Base-by-base conservation (phyloP, 2,888 invertebrate species). In the Perithous albicinctus region DNA sequence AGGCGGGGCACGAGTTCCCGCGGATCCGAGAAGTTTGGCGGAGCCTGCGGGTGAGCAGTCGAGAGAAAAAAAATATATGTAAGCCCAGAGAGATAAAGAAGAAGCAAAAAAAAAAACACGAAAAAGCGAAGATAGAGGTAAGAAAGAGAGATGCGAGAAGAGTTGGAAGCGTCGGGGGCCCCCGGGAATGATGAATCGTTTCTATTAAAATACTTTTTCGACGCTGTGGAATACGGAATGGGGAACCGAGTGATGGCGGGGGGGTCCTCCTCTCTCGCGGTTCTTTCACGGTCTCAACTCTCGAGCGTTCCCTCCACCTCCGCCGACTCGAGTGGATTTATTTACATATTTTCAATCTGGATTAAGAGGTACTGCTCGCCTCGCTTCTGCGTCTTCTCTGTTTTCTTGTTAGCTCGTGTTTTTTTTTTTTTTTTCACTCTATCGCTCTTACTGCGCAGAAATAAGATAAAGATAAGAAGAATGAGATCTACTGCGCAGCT, bases 321-420 rank as follows among this genome's bases (percentile, higher is more conserved):
- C 78, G 48, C 38, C 43, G 75, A 78, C 72, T 78, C 66, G 89
- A 89, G 87, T 88, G 89, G 91, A 91, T 91, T 90, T 92, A 92
- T 92, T 92, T 92, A 91, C 92, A 92, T 92, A 92, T 92, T 92
- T 92, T 91, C 92, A 91, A 92, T 92, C 92, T 91, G 92, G 92
- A 92, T 92, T 92, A 92, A 92, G 90, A 91, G 91, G 90, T 91
- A 90, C 87, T 75, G 80, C 80, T 76, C 61, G 61, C 56, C 70
- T 76, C 76, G 72, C 77, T 75, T 78, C 78, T 76, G 75, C 72
- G 75, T 54, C 72, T 78, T 72, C 82, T 46, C 74, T 43, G 32
- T 79, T 56, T 56, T 29, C 69, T 81, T 70, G 77, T 73, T 63
- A 54, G 63, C 69, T 77, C 64, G 66, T 12, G 20, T 51, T 70